Percentiles rank a stretch among this genome's conserved stretches.
These are phyloP conservation scores for Drosophila erecta DNA, from an alignment of 1,140 invertebrate species.

Conservation along the genomic window DNA sequence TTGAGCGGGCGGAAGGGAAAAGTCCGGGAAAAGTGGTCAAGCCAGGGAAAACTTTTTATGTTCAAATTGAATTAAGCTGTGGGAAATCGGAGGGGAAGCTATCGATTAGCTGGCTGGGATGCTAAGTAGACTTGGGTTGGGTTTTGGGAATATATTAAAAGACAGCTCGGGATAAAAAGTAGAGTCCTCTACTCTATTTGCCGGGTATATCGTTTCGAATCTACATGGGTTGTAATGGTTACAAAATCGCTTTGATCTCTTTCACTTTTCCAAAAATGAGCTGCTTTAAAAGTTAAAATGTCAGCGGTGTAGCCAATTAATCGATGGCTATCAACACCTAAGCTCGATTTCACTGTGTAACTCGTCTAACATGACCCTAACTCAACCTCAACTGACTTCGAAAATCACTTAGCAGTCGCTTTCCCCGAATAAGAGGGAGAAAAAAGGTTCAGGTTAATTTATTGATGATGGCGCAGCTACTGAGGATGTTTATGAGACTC, in stretches of 20 bases:
- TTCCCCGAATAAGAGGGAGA: constrained; percentile 4
- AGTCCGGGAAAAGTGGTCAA: constrained; percentile 17
- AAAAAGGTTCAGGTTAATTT: constrained; percentile 57
- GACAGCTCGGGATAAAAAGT: too few relatives aligned
- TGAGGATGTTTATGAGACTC: constrained; percentile 57
- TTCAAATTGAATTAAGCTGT: constrained; percentile 49
- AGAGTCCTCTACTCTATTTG: too few relatives aligned
- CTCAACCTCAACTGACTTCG: constrained; percentile 43
- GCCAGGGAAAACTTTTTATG: constrained; percentile 37
- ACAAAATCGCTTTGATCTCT: too few relatives aligned
- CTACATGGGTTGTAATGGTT: too few relatives aligned
- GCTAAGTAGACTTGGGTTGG: constrained; percentile 5
- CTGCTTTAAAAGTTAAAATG: background rate
- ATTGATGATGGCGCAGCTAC: constrained; percentile 42
- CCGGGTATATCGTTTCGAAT: too few relatives aligned
- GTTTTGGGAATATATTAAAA: background rate
- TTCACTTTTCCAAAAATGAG: too few relatives aligned
- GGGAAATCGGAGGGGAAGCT: background rate
- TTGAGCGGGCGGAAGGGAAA: constrained; percentile 6
- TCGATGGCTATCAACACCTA: constrained; percentile 9
- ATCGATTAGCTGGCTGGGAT: constrained; percentile 35
- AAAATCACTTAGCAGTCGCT: constrained; percentile 69
- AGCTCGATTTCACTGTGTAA: background rate
- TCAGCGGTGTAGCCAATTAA: constrained; percentile 12
- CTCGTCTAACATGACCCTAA: constrained; percentile 3